These are phyloP conservation scores for Keiferia lycopersicella DNA, from an alignment of 2,888 invertebrate species.

Conservation along the genomic window DNA sequence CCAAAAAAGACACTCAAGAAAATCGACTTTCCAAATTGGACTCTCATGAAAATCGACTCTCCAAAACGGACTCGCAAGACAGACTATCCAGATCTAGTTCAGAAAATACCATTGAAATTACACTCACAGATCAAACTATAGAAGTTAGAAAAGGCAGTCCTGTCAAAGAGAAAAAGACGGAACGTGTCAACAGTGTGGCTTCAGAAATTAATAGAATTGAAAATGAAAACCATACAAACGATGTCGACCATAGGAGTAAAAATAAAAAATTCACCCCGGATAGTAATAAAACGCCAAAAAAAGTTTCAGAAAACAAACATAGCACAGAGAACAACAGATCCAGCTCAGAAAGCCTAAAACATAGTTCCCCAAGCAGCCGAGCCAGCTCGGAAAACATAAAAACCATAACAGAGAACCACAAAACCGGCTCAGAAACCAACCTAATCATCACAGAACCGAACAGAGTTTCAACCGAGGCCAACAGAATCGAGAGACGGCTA, in stretches of 20 bases:
- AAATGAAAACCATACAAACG: background rate
- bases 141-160: background rate
- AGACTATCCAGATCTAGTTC: constrained; percentile 20
- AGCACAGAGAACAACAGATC: background rate
- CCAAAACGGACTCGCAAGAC: background rate
- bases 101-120: constrained; percentile 20
- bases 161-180: background rate
- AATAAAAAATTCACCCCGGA: background rate
- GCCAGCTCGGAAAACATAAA: background rate
- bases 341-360: background rate
- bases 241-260: constrained; percentile 14
- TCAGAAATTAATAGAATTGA: constrained; percentile 23
- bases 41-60: too few species aligned
- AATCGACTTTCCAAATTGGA: too few species aligned
- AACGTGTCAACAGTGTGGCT: background rate
- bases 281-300: background rate
- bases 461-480: background rate
- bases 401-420: background rate
- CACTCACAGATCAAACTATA: constrained; percentile 10
- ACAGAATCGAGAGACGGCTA: background rate
- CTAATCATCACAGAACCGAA: background rate
- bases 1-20: too few species aligned
- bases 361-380: background rate
- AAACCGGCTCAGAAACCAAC: background rate
- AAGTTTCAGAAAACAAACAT: background rate